phyloP scores from a whole-genome alignment of 2,888 invertebrate genomes.

The Anagyrus pseudococci region DNA sequence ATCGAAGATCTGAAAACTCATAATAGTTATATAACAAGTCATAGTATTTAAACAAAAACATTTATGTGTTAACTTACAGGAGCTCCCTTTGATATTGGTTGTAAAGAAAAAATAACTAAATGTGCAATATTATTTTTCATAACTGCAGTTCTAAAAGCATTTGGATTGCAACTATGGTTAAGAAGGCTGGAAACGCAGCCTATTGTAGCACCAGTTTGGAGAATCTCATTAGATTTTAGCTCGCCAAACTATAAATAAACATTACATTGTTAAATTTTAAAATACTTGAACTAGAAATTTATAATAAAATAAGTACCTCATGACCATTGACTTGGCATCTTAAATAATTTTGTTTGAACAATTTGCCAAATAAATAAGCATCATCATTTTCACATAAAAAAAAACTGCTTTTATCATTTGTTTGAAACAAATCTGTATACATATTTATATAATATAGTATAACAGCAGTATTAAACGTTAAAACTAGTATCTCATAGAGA shows the following conservation, averaged over 20 bases:
- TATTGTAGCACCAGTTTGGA: conserved; percentile 72
- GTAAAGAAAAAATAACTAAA: conserved; percentile 67
- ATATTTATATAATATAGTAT: conserved; percentile 69
- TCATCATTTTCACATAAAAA: conserved; percentile 51
- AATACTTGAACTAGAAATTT: background rate
- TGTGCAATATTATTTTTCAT: conserved; percentile 46
- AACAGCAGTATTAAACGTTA: conserved; percentile 70
- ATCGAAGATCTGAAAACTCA: conserved; percentile 68
- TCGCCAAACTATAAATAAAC: conserved; percentile 38
- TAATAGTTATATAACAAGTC: conserved; percentile 1
- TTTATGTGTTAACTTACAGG: conserved; percentile 59
- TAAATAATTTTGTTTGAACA: conserved; percentile 77
- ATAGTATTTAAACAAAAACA: background rate
- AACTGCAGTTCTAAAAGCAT: conserved; percentile 72
- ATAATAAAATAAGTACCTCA: conserved; percentile 42
- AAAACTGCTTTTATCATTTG: conserved; percentile 48
- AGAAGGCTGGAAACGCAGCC: conserved; percentile 81
- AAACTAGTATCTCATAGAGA: conserved; percentile 74
- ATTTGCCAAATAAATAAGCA: conserved; percentile 67
- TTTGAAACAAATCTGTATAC: conserved; percentile 66
- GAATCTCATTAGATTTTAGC: conserved; percentile 44
- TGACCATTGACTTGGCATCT: conserved; percentile 87
- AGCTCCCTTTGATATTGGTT: conserved; percentile 74
- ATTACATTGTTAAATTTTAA: background rate
- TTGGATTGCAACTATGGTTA: conserved; percentile 89